A percentile compares a stretch with the other conserved stretches of the same genome.
These are phyloP conservation scores for Semicossyphus pulcher DNA, from an alignment of 2,113 vertebrate genomes.

Conservation along the genomic window DNA sequence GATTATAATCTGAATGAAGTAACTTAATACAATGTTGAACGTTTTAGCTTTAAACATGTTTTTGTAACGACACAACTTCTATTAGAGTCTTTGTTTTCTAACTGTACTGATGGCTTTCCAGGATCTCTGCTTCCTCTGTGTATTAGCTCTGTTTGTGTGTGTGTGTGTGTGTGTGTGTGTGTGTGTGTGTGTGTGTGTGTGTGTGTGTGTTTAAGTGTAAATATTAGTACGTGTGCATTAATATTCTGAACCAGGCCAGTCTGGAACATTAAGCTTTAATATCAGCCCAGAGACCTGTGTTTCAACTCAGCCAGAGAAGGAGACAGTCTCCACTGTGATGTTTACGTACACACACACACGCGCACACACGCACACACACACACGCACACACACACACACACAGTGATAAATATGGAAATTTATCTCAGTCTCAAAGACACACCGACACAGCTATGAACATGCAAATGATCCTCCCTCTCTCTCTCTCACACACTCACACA, in stretches of 20 bases:
- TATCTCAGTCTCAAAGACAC: slow-evolving; percentile 46
- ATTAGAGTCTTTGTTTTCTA: neutral
- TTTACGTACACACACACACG: slow-evolving; percentile 35
- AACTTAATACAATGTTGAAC: too few relatives aligned
- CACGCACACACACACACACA: slow-evolving; percentile 26
- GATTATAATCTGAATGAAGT: too few relatives aligned
- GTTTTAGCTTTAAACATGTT: too few relatives aligned
- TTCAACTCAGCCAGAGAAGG: slow-evolving; percentile 53
- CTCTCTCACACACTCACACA: slow-evolving; percentile 1
- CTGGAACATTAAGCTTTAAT: slow-evolving; percentile 65
- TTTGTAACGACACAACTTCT: too few relatives aligned
- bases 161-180: slow-evolving; percentile 3
- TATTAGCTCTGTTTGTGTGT: neutral
- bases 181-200: neutral
- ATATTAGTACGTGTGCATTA: slow-evolving; percentile 35
- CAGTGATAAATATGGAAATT: slow-evolving; percentile 63
- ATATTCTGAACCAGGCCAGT: slow-evolving; percentile 54
- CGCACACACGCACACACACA: neutral
- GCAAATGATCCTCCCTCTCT: slow-evolving; percentile 43
- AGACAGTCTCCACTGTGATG: slow-evolving; percentile 42
- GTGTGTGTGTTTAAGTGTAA: slow-evolving; percentile 12
- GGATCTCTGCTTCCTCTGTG: neutral
- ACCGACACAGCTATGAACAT: slow-evolving; percentile 49
- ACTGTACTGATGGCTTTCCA: neutral
- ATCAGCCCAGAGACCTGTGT: slow-evolving; percentile 60